Base-by-base conservation (phyloP, 2,113 vertebrate species). In the Chiloscyllium plagiosum region DNA sequence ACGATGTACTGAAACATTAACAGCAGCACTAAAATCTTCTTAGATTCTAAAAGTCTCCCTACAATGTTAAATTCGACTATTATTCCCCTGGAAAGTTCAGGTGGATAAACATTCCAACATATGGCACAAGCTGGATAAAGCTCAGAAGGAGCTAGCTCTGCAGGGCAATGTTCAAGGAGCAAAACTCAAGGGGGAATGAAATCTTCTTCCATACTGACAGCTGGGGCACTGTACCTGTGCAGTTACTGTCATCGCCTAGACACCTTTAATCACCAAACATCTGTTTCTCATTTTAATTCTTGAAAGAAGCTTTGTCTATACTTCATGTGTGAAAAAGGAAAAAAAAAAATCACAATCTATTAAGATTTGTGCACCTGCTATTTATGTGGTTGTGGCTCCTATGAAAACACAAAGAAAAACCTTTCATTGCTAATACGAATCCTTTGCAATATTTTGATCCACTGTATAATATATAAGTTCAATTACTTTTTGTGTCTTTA, bases 261-360 rank as follows among this genome's bases (percentile, higher is more conserved):
- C 56, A 65, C 87, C 86, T 89, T 90, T 90, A 65, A 90, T 90
- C n/a, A 90, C 13, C 13, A 90, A 65, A 65, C 87, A 65, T 90
- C 87, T 65, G 87, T 90, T 80, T 90, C 87, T 19, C 33, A 56
- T 90, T 61, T 90, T 90, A 29, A 65, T 90, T 90, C 56, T 33
- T 90, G 15, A 65, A 90, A 90, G 87, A 90, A 65, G 29, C 26
- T 90, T 90, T 90, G 87, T 19, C 87, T 90, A 17, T 56, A 65
- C 52, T n/a, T n/a, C 12, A 90, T 61, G 33, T 89, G 26, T 26
- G 13, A 50, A 52, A 52, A 12, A 29, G 26, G 42, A 1, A 61
- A 10, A 89, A 90, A 61, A n/a, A 65, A n/a, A 90, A 61, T 26
- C 52, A 61, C 13, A 56, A 56, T 89, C 8, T 89, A 52, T 80